phyloP scores from a whole-genome alignment of 2,797 vertebrate genomes.

The Dromococcyx pavoninus region DNA sequence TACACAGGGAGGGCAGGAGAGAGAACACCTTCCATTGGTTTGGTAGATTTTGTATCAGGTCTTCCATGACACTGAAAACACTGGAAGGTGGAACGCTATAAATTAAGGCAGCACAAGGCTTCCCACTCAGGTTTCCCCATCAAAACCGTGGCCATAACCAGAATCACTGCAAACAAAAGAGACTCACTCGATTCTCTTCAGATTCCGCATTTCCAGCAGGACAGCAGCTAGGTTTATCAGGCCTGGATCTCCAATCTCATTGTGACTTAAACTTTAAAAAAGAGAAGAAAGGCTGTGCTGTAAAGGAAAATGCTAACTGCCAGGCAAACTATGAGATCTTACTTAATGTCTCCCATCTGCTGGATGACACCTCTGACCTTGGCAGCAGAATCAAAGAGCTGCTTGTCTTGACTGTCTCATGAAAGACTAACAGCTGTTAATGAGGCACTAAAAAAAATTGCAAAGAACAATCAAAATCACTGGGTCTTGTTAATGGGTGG shows the following conservation, averaged over 20 bases:
- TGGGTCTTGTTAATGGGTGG: background rate
- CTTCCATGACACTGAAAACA: background rate
- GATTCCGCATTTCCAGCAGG: constrained; percentile 74
- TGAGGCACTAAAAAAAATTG: background rate
- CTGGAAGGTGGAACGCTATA: background rate
- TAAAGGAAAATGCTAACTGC: background rate
- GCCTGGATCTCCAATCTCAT: constrained; percentile 78
- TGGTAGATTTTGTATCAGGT: background rate
- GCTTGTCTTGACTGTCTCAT: background rate
- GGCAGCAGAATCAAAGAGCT: constrained; percentile 12
- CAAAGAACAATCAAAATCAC: background rate
- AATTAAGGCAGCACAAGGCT: background rate
- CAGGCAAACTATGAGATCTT: background rate
- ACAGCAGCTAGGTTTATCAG: constrained; percentile 72
- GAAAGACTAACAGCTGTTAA: background rate
- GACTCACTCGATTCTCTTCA: constrained; percentile 83
- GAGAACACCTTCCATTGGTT: background rate
- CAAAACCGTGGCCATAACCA: rapidly evolving
- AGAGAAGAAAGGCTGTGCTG: background rate
- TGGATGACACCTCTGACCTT: background rate
- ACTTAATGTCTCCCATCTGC: background rate
- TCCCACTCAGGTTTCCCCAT: background rate
- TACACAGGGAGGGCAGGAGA: background rate
- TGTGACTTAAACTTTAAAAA: constrained; percentile 81
- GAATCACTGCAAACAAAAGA: background rate